These are phyloP conservation scores for Ennomos quercinarius DNA, from an alignment of 2,888 invertebrate genomes.

Conservation along the genomic window DNA sequence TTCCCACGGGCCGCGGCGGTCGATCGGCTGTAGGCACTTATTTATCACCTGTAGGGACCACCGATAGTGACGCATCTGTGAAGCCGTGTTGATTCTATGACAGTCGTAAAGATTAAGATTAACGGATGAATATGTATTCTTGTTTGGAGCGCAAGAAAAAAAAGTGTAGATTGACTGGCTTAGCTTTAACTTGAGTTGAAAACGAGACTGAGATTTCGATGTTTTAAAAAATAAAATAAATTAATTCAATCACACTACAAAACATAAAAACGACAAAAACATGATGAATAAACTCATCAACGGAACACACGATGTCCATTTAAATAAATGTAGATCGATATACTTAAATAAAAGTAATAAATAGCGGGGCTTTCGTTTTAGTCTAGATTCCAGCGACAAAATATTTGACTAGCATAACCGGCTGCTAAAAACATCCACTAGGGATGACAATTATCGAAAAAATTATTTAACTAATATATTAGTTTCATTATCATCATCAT, in stretches of 20 bases:
- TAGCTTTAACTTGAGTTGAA: too few relatives aligned
- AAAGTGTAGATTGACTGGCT: too few relatives aligned
- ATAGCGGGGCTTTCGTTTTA: conserved; percentile 15
- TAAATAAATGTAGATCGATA: conserved; percentile 23
- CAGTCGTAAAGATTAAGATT: conserved; percentile 19
- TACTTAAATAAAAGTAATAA: conserved; percentile 6
- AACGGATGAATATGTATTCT: conserved; percentile 3
- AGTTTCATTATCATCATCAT: too few relatives aligned
- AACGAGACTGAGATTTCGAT: too few relatives aligned
- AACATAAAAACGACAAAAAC: background rate
- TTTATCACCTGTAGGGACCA: conserved; percentile 62
- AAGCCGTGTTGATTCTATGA: conserved; percentile 12
- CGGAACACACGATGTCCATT: conserved; percentile 15
- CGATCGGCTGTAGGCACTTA: conserved; percentile 55
- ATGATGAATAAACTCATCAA: conserved; percentile 5
- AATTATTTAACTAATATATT: background rate
- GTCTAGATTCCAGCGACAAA: conserved; percentile 21
- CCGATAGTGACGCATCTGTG: conserved; percentile 33
- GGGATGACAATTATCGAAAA: conserved; percentile 1
- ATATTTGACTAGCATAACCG: conserved; percentile 9
- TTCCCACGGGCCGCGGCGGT: conserved; percentile 52
- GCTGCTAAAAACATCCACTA: background rate
- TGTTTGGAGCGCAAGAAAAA: background rate
- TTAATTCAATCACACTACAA: background rate
- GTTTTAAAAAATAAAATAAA: background rate